Conservation (phyloP, 2,113 vertebrate genomes). For the Menura novaehollandiae region DNA sequence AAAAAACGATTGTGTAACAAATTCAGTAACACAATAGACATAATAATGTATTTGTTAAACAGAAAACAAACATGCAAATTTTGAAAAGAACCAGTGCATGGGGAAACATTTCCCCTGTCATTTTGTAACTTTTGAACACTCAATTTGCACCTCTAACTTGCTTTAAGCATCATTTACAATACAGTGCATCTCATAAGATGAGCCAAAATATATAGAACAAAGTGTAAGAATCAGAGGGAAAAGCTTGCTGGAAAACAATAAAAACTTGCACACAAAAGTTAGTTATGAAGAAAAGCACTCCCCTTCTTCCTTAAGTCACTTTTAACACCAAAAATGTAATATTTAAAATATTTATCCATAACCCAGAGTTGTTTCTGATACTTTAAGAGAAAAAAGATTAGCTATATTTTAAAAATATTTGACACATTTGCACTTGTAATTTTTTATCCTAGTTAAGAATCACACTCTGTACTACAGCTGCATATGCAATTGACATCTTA, state of each 20-base stretch:
- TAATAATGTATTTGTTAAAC: background rate
- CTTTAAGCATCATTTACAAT: background rate
- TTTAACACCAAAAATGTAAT: background rate
- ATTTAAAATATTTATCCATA: background rate
- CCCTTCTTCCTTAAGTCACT: background rate
- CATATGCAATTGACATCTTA: background rate
- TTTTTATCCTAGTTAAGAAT: background rate
- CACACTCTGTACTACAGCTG: background rate
- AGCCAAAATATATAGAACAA: background rate
- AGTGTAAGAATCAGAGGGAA: background rate
- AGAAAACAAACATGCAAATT: background rate
- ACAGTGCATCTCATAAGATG: background rate
- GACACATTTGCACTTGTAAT: background rate
- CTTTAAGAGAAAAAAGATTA: background rate
- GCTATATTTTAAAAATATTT: background rate
- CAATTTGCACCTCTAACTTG: background rate
- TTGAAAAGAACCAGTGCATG: background rate
- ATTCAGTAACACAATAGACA: background rate
- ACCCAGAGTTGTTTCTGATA: background rate
- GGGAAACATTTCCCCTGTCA: background rate
- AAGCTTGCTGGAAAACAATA: background rate
- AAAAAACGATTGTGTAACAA: background rate
- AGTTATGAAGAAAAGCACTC: background rate
- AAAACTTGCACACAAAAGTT: background rate
- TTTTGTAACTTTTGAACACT: background rate